Evolutionary conservation across 2,888 invertebrate species (phyloP).

Genomic region (Metellina segmentata): DNA sequence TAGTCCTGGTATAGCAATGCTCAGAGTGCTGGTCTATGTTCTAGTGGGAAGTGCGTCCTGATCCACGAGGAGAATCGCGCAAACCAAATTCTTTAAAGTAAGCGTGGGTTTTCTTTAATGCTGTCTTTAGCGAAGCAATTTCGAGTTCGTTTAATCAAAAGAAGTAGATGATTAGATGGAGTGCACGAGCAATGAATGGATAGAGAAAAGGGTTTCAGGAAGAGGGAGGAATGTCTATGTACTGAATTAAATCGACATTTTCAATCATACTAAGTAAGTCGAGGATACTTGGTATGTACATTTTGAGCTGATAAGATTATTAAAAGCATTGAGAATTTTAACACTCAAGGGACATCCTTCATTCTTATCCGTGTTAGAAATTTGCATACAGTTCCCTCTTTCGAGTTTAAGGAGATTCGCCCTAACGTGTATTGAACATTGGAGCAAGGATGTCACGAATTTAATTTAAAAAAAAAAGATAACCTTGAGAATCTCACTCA

Average conservation of each 20-base stretch:
- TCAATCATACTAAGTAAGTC: neutral
- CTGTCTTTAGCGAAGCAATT: neutral
- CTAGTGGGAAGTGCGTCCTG: no score
- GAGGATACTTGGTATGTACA: neutral
- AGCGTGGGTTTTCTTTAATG: neutral
- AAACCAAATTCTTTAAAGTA: no score
- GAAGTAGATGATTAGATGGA: neutral
- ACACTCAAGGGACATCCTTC: neutral
- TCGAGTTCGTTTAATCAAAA: neutral
- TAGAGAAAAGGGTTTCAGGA: no score
- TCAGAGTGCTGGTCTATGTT: no score
- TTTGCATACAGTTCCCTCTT: neutral
- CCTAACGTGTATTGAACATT: neutral
- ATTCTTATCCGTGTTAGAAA: neutral
- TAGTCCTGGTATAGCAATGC: neutral
- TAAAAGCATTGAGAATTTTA: neutral
- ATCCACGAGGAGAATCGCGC: no score
- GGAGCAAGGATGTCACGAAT: neutral
- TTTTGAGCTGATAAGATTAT: no score
- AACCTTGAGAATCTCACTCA: constrained; percentile 23
- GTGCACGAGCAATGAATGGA: no score
- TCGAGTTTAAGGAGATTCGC: no score
- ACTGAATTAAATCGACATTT: neutral
- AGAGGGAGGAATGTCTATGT: neutral
- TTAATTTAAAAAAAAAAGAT: constrained; percentile 32